Evolutionary conservation across 2,113 vertebrate species (phyloP).

Genomic region (Eurypyga helias): DNA sequence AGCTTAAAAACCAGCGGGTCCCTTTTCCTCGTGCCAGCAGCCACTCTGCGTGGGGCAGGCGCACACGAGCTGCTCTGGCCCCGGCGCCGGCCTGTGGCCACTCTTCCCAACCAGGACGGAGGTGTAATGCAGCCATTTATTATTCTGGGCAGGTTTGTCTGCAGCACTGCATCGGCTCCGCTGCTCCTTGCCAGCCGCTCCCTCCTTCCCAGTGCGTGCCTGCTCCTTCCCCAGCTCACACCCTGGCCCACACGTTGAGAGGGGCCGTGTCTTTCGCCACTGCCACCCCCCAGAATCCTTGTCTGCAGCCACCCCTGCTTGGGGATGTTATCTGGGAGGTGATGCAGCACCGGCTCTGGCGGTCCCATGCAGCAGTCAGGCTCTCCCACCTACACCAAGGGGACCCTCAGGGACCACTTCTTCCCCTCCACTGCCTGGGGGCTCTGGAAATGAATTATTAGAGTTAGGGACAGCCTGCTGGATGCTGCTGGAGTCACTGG

Average conservation of each 20-base stretch:
- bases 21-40: not conserved
- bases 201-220: not conserved
- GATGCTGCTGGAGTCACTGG: not conserved
- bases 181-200: slow-evolving; percentile 18
- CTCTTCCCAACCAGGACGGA: not conserved
- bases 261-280: accelerated
- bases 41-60: not conserved
- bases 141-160: slow-evolving; percentile 73
- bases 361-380: accelerated
- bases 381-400: not conserved
- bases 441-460: not conserved
- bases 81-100: accelerated
- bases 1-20: not conserved
- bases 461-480: not conserved
- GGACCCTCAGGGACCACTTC: not conserved
- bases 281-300: not conserved
- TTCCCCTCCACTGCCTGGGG: not conserved
- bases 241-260: accelerated
- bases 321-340: not conserved
- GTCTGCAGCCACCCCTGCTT: not conserved
- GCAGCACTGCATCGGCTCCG: slow-evolving; percentile 40
- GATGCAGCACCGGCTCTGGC: accelerated
- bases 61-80: not conserved
- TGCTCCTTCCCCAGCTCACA: not conserved
- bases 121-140: slow-evolving; percentile 38